Base-by-base conservation (phyloP, 2,113 vertebrate genomes). In the Monarcha castaneiventris region DNA sequence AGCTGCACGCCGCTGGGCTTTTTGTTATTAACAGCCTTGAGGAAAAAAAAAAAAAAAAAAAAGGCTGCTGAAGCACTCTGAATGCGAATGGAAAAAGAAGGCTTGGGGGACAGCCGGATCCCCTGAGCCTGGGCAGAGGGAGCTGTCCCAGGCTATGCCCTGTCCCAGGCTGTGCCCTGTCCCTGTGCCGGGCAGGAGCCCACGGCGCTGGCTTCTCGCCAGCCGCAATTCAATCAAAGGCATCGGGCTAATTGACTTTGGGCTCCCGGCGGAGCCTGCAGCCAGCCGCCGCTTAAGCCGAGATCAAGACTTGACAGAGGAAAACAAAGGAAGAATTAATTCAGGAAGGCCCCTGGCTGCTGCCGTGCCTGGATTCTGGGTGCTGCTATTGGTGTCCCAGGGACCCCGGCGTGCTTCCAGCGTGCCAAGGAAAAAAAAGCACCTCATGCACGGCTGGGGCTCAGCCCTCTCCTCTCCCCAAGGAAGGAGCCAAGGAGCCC, bases 361-460 rank as follows among this genome's bases (percentile, higher is more conserved):
- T 83, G 72, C 86, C 75, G 55, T 44, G 77, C 78, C 87, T 62
- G 33, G 71, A 64, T 61, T 66, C 44, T 71, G 69, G 44, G 80
- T 56, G 29, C 54, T 76, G 84, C 14, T 81, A 77, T 41, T 8
- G 4, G 52, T 67, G 62, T 73, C 43, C 62, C 43, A 33, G 62
- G 33, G 58, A 35, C 7, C 35, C 46, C 0, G 3, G n/a, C 0
- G 0, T 22, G 61, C 30, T 72, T 51, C 72, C 88, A 94, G 58
- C 69, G 41, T 85, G 59, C 48, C 41, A 1, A 5, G 33, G 43
- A 51, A 46, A 43, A 21, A 19, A 43, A 52, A 44, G 30, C 69
- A 19, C 2, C 0, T 26, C 0, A 0, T 8, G 39, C 43, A 15
- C 1, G 1, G 56, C 71, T 13, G 5, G 41, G n/a, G 14, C 8